A percentile compares a stretch with the other conserved stretches of the same genome.
Conservation (phyloP, 2,797 vertebrate species). For the Lutjanus campechanus region DNA sequence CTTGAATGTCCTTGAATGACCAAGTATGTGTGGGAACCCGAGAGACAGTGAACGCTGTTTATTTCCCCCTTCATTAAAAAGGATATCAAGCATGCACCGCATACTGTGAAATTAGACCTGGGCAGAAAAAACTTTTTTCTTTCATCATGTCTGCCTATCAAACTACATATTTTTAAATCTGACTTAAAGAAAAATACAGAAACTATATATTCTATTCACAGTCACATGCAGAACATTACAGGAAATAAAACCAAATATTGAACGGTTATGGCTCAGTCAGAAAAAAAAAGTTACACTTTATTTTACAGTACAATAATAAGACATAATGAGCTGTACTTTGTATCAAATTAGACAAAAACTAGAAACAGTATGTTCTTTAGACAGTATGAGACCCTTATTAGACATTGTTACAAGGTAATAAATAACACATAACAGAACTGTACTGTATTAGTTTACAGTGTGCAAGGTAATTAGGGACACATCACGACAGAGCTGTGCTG, state of each 20-base stretch:
- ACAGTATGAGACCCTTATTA: too few relatives aligned
- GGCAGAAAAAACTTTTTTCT: conserved; percentile 8
- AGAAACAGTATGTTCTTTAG: too few relatives aligned
- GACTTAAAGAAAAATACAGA: conserved; percentile 9
- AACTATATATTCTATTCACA: conserved; percentile 12
- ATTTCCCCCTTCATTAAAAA: conserved; percentile 57
- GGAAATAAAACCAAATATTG: conserved; percentile 23
- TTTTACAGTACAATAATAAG: too few relatives aligned
- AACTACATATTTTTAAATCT: conserved; percentile 22
- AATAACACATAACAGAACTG: too few relatives aligned
- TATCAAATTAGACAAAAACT: too few relatives aligned
- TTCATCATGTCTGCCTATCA: conserved; percentile 7
- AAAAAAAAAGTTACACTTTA: too few relatives aligned
- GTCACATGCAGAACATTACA: conserved; percentile 20
- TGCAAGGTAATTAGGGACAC: too few relatives aligned
- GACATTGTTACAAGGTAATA: too few relatives aligned
- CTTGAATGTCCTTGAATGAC: conserved; percentile 33
- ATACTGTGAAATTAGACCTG: conserved; percentile 47
- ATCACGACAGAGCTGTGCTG: too few relatives aligned
- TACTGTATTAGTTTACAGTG: too few relatives aligned
- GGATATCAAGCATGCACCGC: conserved; percentile 40
- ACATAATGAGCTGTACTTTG: too few relatives aligned
- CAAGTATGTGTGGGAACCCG: conserved; percentile 18
- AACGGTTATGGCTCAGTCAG: background rate
- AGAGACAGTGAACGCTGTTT: conserved; percentile 39